phyloP scores from a whole-genome alignment of 2,797 vertebrate species.

The Neostethus bicornis region DNA sequence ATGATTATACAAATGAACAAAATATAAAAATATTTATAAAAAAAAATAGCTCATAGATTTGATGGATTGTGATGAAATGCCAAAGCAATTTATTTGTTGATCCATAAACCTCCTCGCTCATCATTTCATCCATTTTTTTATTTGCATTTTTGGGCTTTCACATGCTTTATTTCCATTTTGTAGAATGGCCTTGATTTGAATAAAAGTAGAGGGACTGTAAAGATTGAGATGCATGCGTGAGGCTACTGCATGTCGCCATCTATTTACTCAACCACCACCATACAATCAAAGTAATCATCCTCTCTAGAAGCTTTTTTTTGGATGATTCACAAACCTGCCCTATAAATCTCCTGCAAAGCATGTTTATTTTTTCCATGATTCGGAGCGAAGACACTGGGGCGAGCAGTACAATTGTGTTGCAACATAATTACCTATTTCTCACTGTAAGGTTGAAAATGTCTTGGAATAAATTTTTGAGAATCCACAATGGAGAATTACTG shows the following conservation, averaged over 20 bases:
- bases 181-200: not conserved
- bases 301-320: slow-evolving; percentile 45
- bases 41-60: not conserved
- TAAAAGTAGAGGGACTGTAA: not conserved
- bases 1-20: too few relatives aligned
- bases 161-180: not conserved
- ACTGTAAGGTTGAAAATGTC: slow-evolving; percentile 54
- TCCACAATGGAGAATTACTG: slow-evolving; percentile 54
- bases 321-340: slow-evolving; percentile 38
- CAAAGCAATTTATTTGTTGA: not conserved
- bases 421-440: slow-evolving; percentile 63
- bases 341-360: slow-evolving; percentile 47
- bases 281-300: slow-evolving; percentile 47
- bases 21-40: too few relatives aligned
- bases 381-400: slow-evolving; percentile 25
- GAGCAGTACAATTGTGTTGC: slow-evolving; percentile 14
- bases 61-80: too few relatives aligned
- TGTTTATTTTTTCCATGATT: slow-evolving; percentile 49
- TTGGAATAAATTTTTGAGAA: slow-evolving; percentile 70
- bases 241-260: not conserved
- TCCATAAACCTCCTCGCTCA: not conserved
- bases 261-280: slow-evolving; percentile 41
- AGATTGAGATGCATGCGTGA: not conserved
- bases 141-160: not conserved
- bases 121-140: not conserved